Base-by-base conservation (phyloP, 2,888 invertebrate genomes). In the Elysia crispata region DNA sequence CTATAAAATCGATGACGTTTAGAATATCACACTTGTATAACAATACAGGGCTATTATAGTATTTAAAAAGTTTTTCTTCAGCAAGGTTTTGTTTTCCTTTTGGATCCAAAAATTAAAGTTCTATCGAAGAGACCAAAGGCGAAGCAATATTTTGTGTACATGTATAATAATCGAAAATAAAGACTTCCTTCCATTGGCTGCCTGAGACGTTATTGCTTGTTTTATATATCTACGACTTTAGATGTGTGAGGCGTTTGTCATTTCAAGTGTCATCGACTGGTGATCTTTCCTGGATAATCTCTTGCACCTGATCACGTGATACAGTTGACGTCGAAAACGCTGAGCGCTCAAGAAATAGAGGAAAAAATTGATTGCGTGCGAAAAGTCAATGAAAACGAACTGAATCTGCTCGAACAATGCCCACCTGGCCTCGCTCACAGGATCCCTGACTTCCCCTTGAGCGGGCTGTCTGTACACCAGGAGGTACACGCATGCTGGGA, bases 331-430 rank as follows among this genome's bases (percentile, higher is more conserved):
- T 28, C 83, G 83, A 60, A 83, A 83, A n/a, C 76, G 75, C 1
- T 50, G n/a, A 49, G 81, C 76, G n/a, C 77, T 80, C 72, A 81
- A 25, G 64, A 83, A 83, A 69, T 83, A 83, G 8, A 83, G 62
- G 70, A 78, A 76, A 28, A 83, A 81, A 70, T 83, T 83, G 15
- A 83, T 76, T 15, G 83, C 83, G 64, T 83, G 83, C 18, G 76
- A 79, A n/a, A 78, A 62, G 31, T 83, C 83, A 6, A 74, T 64
- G 18, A 83, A 62, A 1, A 80, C 23, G 28, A 31, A 76, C 60
- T 73, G 60, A 18, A 83, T 67, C 31, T 83, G 78, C 25, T 70
- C 70, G 28, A 81, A 78, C 23, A 83, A 49, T 18, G 23, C 20
- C 74, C 77, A 74, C 41, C 76, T 69, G 0, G 67, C 57, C 15